phyloP scores from a whole-genome alignment of 2,797 vertebrate species.

The Sebastes reedi region DNA sequence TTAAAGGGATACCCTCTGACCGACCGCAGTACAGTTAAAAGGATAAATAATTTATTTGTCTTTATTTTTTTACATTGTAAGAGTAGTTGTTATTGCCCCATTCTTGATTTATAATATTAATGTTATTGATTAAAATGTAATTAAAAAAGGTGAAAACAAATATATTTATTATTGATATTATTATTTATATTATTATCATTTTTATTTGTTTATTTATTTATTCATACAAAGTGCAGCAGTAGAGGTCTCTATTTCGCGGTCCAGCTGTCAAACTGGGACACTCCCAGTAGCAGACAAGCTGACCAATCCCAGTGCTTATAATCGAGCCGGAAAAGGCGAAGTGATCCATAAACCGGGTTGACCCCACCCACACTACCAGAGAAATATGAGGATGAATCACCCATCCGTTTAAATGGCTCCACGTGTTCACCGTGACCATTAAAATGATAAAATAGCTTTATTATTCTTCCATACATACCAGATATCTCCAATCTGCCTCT shows the following conservation, averaged over 20 bases:
- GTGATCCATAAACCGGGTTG: neutral
- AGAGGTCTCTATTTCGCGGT: conserved; percentile 12
- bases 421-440: neutral
- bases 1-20: too few species aligned
- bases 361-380: conserved; percentile 4
- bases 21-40: too few species aligned
- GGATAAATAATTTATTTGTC: too few species aligned
- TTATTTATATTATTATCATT: too few species aligned
- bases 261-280: conserved; percentile 32
- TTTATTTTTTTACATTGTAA: too few species aligned
- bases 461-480: fast-evolving
- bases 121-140: too few species aligned
- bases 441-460: fast-evolving
- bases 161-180: too few species aligned
- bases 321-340: conserved; percentile 4
- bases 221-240: neutral
- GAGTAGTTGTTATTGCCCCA: too few species aligned
- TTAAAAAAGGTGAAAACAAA: too few species aligned
- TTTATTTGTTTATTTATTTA: too few species aligned
- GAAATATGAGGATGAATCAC: neutral
- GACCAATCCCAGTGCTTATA: conserved; percentile 26
- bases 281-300: neutral
- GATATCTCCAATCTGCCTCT: neutral
- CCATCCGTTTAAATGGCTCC: neutral
- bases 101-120: too few species aligned